Conservation (phyloP, 2,113 vertebrate genomes). For the Pagrus major region DNA sequence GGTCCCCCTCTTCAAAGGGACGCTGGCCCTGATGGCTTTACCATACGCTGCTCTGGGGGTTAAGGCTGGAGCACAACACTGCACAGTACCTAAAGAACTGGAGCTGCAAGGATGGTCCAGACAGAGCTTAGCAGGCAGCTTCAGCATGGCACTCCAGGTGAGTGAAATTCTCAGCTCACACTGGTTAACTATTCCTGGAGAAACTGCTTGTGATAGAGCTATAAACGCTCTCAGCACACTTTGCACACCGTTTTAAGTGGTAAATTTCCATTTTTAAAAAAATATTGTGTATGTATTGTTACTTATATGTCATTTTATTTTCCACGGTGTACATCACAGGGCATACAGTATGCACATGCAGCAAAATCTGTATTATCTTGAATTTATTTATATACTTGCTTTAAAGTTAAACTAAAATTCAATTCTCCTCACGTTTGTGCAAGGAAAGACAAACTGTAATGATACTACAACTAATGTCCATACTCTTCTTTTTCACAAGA, state of each 20-base stretch:
- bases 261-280: no score
- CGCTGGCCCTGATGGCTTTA: slow-evolving; percentile 78
- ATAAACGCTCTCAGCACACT: not conserved
- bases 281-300: no score
- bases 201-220: not conserved
- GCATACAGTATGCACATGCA: no score
- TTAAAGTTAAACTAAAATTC: no score
- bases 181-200: not conserved
- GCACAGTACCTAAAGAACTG: slow-evolving; percentile 49
- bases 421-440: not conserved
- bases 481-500: no score
- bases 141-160: slow-evolving; percentile 31
- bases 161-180: not conserved
- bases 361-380: no score
- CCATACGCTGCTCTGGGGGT: slow-evolving; percentile 69
- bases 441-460: no score
- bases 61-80: slow-evolving; percentile 51
- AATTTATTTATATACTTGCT: no score
- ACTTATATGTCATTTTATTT: no score
- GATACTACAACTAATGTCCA: no score
- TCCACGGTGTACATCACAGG: no score
- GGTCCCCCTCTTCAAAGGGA: slow-evolving; percentile 77
- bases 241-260: not conserved
- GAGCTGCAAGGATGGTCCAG: not conserved
- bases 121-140: not conserved